Conservation (phyloP, 2,797 vertebrate genomes). For the Syngnathus rostellatus region DNA sequence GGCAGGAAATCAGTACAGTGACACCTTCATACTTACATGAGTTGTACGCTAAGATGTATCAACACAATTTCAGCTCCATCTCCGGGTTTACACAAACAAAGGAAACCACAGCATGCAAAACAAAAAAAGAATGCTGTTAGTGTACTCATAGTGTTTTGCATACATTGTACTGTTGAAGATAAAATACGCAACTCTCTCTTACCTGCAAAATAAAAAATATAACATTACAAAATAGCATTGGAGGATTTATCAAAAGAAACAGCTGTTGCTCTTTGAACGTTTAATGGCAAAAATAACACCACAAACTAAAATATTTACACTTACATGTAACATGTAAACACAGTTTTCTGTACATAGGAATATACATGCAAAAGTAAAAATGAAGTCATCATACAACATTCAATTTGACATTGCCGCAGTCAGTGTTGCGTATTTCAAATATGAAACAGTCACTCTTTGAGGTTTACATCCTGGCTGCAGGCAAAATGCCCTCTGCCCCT, state of each 20-base stretch:
- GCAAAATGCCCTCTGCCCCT: constrained; percentile 38
- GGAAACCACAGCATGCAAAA: background rate
- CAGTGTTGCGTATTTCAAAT: constrained; percentile 71
- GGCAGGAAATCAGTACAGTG: background rate
- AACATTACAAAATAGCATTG: background rate
- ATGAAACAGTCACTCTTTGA: constrained; percentile 70
- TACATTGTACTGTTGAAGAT: background rate
- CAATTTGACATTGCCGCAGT: constrained; percentile 69
- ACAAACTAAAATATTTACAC: constrained; percentile 98
- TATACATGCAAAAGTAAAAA: constrained; percentile 95
- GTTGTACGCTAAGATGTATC: background rate
- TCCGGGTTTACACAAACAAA: background rate
- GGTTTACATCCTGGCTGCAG: constrained; percentile 54
- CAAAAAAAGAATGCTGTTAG: background rate
- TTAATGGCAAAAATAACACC: constrained; percentile 97
- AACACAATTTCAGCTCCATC: background rate
- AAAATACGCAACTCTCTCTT: background rate
- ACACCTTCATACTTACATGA: background rate
- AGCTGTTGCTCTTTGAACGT: constrained; percentile 74
- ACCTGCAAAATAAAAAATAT: too few relatives aligned
- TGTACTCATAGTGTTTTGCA: background rate
- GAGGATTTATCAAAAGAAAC: background rate
- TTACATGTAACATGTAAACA: constrained; percentile 88
- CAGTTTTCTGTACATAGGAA: constrained; percentile 95
- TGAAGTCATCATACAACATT: constrained; percentile 66